Percentiles rank a stretch among this genome's conserved stretches.
These are phyloP conservation scores for Ciconia maguari DNA, from an alignment of 2,113 vertebrate genomes.

Conservation along the genomic window DNA sequence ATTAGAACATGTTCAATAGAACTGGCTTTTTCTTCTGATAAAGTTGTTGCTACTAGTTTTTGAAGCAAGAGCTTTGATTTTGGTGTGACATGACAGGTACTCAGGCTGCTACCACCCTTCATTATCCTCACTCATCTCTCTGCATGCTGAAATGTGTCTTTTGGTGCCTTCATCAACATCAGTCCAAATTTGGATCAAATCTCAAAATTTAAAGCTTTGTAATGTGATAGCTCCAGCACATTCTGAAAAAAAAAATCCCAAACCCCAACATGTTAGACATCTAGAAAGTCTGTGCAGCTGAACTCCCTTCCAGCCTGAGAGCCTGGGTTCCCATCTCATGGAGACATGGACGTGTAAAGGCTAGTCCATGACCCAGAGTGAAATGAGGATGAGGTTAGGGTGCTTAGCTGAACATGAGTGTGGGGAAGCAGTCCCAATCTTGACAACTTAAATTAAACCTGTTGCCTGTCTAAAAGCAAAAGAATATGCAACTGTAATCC, in stretches of 20 bases:
- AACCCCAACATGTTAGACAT: background rate
- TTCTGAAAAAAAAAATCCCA: background rate
- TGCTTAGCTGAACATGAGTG: background rate
- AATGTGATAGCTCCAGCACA: background rate
- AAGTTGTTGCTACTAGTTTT: background rate
- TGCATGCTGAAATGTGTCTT: background rate
- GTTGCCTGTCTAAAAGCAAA: background rate
- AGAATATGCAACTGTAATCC: background rate
- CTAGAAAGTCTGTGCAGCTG: background rate
- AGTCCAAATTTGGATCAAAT: background rate
- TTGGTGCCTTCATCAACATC: background rate
- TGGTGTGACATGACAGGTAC: background rate
- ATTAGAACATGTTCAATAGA: fast-evolving
- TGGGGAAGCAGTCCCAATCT: background rate
- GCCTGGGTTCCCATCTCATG: background rate
- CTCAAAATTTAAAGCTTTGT: background rate
- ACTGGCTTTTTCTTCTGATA: background rate
- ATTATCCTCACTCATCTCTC: background rate
- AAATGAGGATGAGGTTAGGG: background rate
- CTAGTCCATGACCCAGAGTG: background rate
- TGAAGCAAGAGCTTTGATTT: background rate
- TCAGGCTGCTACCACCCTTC: background rate
- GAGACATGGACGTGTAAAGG: background rate
- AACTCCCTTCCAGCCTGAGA: background rate
- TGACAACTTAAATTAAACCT: background rate